Conservation (phyloP, 2,113 vertebrate genomes). For the Sarotherodon lohbergeri region DNA sequence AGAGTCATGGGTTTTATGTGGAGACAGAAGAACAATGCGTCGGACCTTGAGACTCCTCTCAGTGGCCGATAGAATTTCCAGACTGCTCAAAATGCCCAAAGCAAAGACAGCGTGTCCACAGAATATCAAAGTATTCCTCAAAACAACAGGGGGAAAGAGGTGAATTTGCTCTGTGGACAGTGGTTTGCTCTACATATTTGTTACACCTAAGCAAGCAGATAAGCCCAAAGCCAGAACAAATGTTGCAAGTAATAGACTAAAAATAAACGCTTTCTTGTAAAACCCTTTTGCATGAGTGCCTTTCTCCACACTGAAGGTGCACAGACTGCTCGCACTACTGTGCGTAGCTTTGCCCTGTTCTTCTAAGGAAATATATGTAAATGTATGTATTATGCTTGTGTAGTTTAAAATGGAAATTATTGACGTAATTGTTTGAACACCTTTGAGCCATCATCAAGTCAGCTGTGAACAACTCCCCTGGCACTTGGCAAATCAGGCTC, state of each 20-base stretch:
- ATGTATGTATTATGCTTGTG: slow-evolving; percentile 19
- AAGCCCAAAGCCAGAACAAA: not conserved
- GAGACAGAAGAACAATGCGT: not conserved
- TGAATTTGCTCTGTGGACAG: not conserved
- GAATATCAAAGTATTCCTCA: not conserved
- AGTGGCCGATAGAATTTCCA: not conserved
- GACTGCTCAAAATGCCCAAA: not conserved
- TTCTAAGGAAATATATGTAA: slow-evolving; percentile 23
- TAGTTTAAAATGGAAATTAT: slow-evolving; percentile 71
- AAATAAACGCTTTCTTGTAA: not conserved
- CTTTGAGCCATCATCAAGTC: slow-evolving; percentile 78
- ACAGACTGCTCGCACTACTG: not conserved
- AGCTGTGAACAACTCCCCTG: slow-evolving; percentile 84
- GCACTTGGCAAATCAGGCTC: slow-evolving; percentile 71
- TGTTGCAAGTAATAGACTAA: not conserved
- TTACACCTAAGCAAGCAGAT: not conserved
- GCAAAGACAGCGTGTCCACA: not conserved
- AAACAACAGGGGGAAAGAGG: not conserved
- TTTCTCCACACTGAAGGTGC: not conserved
- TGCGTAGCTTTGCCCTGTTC: not conserved
- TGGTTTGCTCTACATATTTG: not conserved
- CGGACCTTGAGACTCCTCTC: slow-evolving; percentile 10
- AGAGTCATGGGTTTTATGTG: not conserved
- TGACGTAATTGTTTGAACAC: slow-evolving; percentile 70
- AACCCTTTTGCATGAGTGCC: not conserved